phyloP scores from a whole-genome alignment of 1,140 invertebrate species.

The Brachionus calyciflorus region DNA sequence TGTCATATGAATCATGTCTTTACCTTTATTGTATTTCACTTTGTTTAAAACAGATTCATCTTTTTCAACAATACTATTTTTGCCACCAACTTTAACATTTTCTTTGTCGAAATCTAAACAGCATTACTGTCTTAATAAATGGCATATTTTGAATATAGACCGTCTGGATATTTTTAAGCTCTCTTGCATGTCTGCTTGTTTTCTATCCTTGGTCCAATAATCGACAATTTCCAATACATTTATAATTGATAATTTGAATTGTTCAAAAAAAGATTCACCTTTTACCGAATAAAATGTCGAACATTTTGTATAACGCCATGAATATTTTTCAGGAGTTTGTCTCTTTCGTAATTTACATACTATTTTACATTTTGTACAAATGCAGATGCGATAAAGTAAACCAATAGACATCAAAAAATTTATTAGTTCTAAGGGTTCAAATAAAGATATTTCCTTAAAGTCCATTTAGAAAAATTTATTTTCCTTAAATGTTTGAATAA shows the following conservation, averaged over 20 bases:
- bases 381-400: background rate
- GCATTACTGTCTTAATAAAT: background rate
- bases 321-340: background rate
- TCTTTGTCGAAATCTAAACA: background rate
- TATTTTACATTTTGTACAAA: background rate
- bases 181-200: background rate
- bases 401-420: background rate
- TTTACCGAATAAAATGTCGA: too few species aligned
- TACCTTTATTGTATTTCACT: background rate
- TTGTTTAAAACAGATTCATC: background rate
- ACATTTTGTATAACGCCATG: background rate
- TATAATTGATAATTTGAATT: background rate
- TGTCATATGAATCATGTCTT: background rate
- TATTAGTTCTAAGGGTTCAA: background rate
- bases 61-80: background rate
- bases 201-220: background rate
- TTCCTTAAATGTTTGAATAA: too few species aligned
- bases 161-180: background rate
- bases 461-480: too few species aligned
- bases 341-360: background rate
- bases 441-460: slow-evolving; percentile 52
- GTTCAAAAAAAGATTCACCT: too few species aligned
- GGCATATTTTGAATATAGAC: background rate
- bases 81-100: background rate
- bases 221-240: background rate